Evolutionary conservation across 1,140 invertebrate genomes (phyloP), one percentile per base, ranked within the genome.

Genomic region (Amyelois transitella): DNA sequence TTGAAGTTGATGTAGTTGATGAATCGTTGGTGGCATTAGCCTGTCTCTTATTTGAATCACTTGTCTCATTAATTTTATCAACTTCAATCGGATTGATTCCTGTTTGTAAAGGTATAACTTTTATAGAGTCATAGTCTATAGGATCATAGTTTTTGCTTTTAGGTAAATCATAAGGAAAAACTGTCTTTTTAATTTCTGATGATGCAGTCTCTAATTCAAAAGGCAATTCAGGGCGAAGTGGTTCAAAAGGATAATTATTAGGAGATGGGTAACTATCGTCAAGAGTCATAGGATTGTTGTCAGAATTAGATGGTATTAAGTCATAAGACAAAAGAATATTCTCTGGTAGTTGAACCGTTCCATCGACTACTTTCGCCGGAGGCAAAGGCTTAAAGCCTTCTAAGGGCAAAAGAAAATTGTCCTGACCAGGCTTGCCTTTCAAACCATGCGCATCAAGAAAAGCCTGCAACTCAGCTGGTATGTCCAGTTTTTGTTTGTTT

Each of bases 31-130:
- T 38, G 85, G 63, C 55, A 65, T 76, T 78, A 66, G 75, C 59
- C 75, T 88, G 69, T 78, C 77, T 72, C 81, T 90, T 87, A 53
- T 47, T 81, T 58, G 86, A 71, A 55, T 90, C 88, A 53, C 74
- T 77, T 53, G 81, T 65, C n/a, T 75, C 58, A 10, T 66, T 77
- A 19, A 60, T 60, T 59, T 77, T 76, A n/a, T 75, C 63, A 52
- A 74, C 62, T 25, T 83, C 77, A 25, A 77, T 20, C 12, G 81
- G 84, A 59, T 62, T 77, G 5, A 76, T 65, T 0, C 84, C 84
- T 66, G 78, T 60, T 14, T 73, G 69, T 48, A 87, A 65, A 21
- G 85, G 85, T 65, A 88, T 88, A 12, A 88, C 82, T 77, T 82
- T 85, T 0, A 88, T 53, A 20, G 85, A 68, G 51, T 88, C 85